Conservation (phyloP, 2,113 vertebrate species). For the Thryonomys swinderianus region DNA sequence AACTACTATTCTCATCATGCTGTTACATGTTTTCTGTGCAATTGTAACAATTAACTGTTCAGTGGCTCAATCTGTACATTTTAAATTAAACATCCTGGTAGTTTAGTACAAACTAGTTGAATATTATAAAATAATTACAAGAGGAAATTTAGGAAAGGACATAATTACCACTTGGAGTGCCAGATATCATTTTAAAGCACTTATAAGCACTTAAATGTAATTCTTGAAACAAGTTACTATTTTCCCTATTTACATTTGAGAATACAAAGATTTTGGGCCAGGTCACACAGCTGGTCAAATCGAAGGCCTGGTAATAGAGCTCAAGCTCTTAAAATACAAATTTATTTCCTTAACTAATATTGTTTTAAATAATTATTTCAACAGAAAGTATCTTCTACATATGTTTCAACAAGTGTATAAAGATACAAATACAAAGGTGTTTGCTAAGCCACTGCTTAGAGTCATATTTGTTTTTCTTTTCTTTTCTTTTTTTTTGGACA, state of each 20-base stretch:
- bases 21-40: neutral
- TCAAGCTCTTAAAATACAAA: neutral
- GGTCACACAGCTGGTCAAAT: neutral
- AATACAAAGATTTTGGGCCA: neutral
- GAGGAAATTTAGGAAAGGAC: neutral
- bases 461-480: neutral
- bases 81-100: neutral
- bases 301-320: neutral
- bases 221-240: neutral
- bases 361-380: neutral
- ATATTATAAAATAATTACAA: conserved; percentile 1
- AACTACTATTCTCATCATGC: neutral
- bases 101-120: conserved; percentile 24
- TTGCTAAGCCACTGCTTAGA: neutral
- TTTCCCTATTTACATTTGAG: neutral
- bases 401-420: neutral
- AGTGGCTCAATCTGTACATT: neutral
- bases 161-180: neutral
- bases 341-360: neutral
- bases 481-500: too few species aligned
- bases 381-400: neutral
- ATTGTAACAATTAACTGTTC: neutral
- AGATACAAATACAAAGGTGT: neutral
- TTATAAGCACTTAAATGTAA: neutral
- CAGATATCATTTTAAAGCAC: neutral